Base-by-base conservation (phyloP, 2,888 invertebrate genomes). In the Tipula unca region DNA sequence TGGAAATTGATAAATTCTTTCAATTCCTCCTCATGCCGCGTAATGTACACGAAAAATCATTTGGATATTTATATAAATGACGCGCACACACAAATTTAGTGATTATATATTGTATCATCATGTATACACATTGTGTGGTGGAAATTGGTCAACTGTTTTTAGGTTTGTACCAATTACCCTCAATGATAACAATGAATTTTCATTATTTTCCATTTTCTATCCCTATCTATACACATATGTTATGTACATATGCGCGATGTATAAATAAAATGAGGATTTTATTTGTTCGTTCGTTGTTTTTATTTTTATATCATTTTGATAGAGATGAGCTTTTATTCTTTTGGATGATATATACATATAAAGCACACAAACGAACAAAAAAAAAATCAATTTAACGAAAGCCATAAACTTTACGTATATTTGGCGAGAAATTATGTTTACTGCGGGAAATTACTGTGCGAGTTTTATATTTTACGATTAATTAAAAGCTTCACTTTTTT, bases 161-260 rank as follows among this genome's bases (percentile, higher is more conserved):
- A 69, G 69, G 20, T 69, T 69, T 69, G 10, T 25, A 69, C 69
- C 69, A 69, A 69, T 69, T 25, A 69, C 10, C 10, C 13, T 69
- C 69, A 69, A 69, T 69, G 69, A 69, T 69, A 69, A 69, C 25
- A 69, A 69, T 69, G 69, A 69, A 69, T 69, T 69, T 69, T 69
- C 69, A 25, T 69, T 69, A 69, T 69, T 69, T 69, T 69, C 20
- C 20, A 69, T 69, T 25, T 69, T 69, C 8, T 69, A 13, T 69
- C 8, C 8, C 10, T 20, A 39, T 13, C 10, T 39, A 6, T 39
- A 10, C 10, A 8, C 0, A 10, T 6, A 10, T 13, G 10, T 10
- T 10, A 10, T 39, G 39, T 39, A 39, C 10, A 39, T 39, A 8
- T 39, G 39, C 10, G 10, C 10, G 39, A 10, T 10, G 6, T 32